Conservation (phyloP, 2,113 vertebrate genomes). For the Urocitellus parryii region DNA sequence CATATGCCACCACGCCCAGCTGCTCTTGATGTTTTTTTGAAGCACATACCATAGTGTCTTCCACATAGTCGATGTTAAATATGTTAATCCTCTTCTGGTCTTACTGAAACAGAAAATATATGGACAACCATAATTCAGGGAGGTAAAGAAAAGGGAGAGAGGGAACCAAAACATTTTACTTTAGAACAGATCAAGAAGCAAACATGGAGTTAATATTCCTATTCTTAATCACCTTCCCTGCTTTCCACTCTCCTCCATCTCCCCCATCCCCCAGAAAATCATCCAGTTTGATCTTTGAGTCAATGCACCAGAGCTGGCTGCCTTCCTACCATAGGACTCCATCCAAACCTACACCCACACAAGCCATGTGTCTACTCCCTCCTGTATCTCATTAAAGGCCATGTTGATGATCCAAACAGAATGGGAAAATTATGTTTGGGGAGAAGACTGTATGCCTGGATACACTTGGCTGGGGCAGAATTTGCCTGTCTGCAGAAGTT, state of each 20-base stretch:
- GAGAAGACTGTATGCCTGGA: conserved; percentile 56
- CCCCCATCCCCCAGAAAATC: neutral
- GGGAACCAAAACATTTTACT: conserved; percentile 41
- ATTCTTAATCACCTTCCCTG: conserved; percentile 46
- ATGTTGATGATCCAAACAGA: conserved; percentile 72
- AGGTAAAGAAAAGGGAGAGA: conserved; percentile 29
- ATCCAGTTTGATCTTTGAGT: conserved; percentile 67
- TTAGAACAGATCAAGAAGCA: neutral
- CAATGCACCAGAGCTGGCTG: conserved; percentile 62
- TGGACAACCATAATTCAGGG: neutral
- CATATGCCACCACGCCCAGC: neutral
- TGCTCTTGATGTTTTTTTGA: conserved; percentile 25
- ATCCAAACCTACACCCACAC: conserved; percentile 75
- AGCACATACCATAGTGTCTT: neutral
- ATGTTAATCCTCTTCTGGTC: neutral
- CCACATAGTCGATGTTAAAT: conserved; percentile 30
- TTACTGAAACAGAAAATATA: conserved; percentile 57
- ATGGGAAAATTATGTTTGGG: conserved; percentile 70
- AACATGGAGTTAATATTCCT: conserved; percentile 39
- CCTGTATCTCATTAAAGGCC: conserved; percentile 72
- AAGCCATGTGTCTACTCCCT: conserved; percentile 72
- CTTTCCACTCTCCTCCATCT: conserved; percentile 32
- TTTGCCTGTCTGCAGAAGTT: conserved; percentile 51
- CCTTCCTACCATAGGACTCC: conserved; percentile 43
- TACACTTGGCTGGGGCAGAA: conserved; percentile 60